Conservation (phyloP, 2,888 invertebrate species). For the Choristoneura rosaceana region DNA sequence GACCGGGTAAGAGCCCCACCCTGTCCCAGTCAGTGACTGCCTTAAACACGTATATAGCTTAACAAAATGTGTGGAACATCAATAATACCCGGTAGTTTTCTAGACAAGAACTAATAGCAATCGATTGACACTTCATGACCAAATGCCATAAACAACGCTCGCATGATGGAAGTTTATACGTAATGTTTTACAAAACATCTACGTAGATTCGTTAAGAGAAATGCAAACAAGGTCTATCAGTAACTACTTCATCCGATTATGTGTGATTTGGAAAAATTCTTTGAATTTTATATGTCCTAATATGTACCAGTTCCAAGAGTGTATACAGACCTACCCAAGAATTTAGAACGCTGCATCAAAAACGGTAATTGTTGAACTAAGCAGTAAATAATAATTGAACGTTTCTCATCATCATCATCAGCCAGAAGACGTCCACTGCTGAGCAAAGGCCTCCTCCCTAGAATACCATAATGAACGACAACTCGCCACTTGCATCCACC, state of each 20-base stretch:
- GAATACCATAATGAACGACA: too few relatives aligned
- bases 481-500: too few relatives aligned
- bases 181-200: constrained; percentile 62
- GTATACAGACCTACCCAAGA: too few relatives aligned
- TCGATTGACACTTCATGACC: background rate
- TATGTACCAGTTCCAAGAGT: too few relatives aligned
- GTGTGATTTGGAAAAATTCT: background rate
- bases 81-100: background rate
- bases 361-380: too few relatives aligned
- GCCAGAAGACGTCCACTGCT: too few relatives aligned
- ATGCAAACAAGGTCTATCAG: constrained; percentile 50
- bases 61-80: background rate
- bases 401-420: too few relatives aligned
- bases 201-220: constrained; percentile 52
- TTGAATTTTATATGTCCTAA: background rate
- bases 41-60: background rate
- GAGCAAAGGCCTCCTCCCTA: too few relatives aligned
- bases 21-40: background rate
- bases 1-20: background rate
- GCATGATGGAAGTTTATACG: constrained; percentile 51
- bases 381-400: too few relatives aligned
- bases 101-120: constrained; percentile 2
- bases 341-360: too few relatives aligned
- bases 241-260: background rate
- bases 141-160: constrained; percentile 36